Evolutionary conservation across 1,140 invertebrate species (phyloP), one percentile per base, ranked within the genome.

Genomic region (Anthonomus grandis): DNA sequence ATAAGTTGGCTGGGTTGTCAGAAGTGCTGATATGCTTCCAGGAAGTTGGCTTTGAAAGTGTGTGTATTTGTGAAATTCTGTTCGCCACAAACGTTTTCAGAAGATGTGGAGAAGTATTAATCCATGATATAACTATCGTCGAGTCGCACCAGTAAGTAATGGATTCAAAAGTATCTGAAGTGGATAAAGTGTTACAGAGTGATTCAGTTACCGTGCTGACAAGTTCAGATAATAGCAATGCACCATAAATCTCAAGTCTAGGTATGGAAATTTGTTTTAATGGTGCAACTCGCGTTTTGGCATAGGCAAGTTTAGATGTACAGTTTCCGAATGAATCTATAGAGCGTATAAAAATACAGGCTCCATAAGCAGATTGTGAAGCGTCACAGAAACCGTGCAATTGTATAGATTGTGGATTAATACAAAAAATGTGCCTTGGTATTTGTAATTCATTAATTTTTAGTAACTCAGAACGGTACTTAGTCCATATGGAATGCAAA

Each of bases 231-330:
- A 65, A 46, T 18, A 70, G 31, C 10, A 59, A 4, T 10, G 66
- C 69, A 12, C 51, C 59, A 47, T 57, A 65, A 6, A 70, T 34
- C 44, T 71, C 70, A 8, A 73, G 46, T 38, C 66, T 55, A 3
- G 69, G 67, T 15, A 70, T 36, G 19, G 64, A 51, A 15, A 65
- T 9, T 5, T 18, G 31, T 60, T 71, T 66, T 10, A 70, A 15
- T 23, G 70, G 65, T 5, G 66, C 66, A 24, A 72, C 68, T 23
- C 55, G 39, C 1, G 64, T 57, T 54, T 70, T 71, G 13, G 65
- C 62, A 25, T 15, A 67, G 62, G 46, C 38, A 47, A 34, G 56
- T 12, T 44, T 58, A 1, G 48, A 15, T 3, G 17, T 24, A 5
- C 4, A 60, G n/a, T 50, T 34, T 10, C 51, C 54, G 0, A 15